Evolutionary conservation across 2,113 vertebrate genomes (phyloP).

Genomic region (Centropus bengalensis): DNA sequence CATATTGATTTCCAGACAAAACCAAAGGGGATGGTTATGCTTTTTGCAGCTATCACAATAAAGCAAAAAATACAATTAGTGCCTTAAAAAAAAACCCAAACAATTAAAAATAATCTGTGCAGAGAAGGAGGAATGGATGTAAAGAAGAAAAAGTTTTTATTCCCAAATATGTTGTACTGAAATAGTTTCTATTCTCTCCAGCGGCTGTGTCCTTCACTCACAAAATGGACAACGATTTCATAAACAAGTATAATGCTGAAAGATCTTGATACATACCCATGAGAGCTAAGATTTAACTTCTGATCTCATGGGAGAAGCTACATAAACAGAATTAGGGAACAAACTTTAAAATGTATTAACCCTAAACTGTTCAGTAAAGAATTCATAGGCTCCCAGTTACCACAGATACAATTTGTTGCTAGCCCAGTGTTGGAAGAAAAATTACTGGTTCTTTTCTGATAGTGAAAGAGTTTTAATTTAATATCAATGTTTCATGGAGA

Average conservation of each 20-base stretch:
- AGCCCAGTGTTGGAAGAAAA: background rate
- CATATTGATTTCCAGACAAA: background rate
- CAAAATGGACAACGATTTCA: background rate
- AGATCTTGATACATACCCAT: background rate
- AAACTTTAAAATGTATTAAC: background rate
- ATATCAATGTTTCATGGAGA: background rate
- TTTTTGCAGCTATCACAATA: background rate
- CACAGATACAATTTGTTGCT: background rate
- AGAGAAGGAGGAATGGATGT: background rate
- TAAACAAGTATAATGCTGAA: background rate
- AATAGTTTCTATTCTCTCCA: background rate
- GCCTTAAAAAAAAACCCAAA: background rate
- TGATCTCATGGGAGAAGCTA: background rate
- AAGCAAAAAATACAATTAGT: background rate
- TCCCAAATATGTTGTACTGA: background rate
- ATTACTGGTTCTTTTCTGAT: background rate
- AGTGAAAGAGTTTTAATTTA: background rate
- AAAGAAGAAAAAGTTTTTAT: background rate
- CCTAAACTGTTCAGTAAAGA: background rate
- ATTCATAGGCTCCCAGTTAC: background rate
- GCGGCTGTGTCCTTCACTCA: background rate
- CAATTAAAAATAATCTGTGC: background rate
- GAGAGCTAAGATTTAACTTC: background rate
- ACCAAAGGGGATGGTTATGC: background rate
- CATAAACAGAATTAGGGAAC: accelerated